Conservation (phyloP, 1,140 invertebrate species). For the Medauroidea extradentata region DNA sequence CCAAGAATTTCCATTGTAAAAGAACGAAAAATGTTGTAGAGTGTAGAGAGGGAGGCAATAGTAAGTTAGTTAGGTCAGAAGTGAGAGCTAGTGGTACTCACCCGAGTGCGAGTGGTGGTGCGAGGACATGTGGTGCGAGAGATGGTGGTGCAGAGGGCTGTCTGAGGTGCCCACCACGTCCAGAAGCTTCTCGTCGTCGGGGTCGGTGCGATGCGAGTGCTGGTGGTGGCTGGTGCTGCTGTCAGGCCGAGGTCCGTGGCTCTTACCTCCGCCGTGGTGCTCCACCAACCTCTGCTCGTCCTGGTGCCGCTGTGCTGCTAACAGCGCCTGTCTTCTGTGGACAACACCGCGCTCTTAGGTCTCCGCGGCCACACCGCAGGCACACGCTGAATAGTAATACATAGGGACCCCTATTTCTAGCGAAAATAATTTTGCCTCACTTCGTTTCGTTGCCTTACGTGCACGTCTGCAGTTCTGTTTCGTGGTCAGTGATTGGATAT, state of each 20-base stretch:
- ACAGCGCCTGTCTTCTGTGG: slow-evolving; percentile 75
- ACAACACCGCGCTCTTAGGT: slow-evolving; percentile 28
- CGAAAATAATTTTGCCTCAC: no score
- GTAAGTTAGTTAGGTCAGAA: no score
- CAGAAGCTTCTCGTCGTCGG: slow-evolving; percentile 78
- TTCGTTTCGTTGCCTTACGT: no score
- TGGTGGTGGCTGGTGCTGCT: slow-evolving; percentile 37
- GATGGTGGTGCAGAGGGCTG: slow-evolving; percentile 53
- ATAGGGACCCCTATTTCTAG: no score
- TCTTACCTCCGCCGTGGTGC: slow-evolving; percentile 42
- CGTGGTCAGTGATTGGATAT: no score
- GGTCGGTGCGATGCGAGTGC: slow-evolving; percentile 38
- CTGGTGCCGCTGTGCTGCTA: slow-evolving; percentile 59
- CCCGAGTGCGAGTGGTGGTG: slow-evolving; percentile 26
- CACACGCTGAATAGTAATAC: no score
- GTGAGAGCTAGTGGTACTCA: no score
- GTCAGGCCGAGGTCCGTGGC: slow-evolving; percentile 40
- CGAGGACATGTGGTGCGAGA: slow-evolving; percentile 39
- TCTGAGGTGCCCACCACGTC: slow-evolving; percentile 81
- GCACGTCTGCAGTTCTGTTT: no score
- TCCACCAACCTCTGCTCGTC: slow-evolving; percentile 29
- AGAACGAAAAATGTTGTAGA: no score
- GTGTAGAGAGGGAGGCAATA: no score
- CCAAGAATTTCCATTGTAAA: no score
- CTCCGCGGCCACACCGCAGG: no score